Evolutionary conservation across 1,140 invertebrate genomes (phyloP).

Genomic region (Psix sp.): DNA sequence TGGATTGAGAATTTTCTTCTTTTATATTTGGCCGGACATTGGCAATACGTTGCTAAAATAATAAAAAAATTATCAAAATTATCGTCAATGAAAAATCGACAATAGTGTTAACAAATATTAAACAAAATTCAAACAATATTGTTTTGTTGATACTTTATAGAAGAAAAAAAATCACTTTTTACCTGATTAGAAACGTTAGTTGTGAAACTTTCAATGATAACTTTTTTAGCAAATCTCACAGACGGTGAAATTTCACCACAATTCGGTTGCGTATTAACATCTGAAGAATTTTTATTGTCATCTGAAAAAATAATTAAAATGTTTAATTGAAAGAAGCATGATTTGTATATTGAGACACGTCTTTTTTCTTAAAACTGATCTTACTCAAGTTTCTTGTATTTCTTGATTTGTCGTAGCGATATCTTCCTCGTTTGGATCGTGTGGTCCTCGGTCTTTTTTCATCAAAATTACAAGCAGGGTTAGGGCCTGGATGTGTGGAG

Average conservation of each 20-base stretch:
- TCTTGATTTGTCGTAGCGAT: conserved; percentile 69
- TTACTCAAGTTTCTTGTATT: conserved; percentile 67
- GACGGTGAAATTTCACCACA: conserved; percentile 66
- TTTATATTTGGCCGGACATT: conserved; percentile 18
- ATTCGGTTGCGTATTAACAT: conserved; percentile 46
- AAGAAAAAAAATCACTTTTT: conserved; percentile 1
- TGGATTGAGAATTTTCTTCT: conserved; percentile 11
- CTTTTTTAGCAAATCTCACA: conserved; percentile 73
- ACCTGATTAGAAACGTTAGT: conserved; percentile 53
- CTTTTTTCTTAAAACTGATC: conserved; percentile 20
- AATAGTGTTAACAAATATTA: background rate
- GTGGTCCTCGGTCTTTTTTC: conserved; percentile 65
- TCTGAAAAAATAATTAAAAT: conserved; percentile 45
- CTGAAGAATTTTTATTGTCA: conserved; percentile 68
- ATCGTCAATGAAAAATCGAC: too few relatives aligned
- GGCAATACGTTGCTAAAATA: conserved; percentile 10
- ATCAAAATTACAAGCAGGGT: conserved; percentile 60
- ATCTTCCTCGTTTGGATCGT: conserved; percentile 66
- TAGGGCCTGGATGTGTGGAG: conserved; percentile 80
- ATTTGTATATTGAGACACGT: background rate
- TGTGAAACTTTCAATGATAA: conserved; percentile 65
- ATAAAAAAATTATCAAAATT: background rate
- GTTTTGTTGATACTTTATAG: too few relatives aligned
- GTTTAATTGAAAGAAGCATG: background rate
- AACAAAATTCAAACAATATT: too few relatives aligned